A percentile compares a stretch with the other conserved stretches of the same genome.
phyloP scores from a whole-genome alignment of 2,888 invertebrate species.

The Ethmia dodecea region DNA sequence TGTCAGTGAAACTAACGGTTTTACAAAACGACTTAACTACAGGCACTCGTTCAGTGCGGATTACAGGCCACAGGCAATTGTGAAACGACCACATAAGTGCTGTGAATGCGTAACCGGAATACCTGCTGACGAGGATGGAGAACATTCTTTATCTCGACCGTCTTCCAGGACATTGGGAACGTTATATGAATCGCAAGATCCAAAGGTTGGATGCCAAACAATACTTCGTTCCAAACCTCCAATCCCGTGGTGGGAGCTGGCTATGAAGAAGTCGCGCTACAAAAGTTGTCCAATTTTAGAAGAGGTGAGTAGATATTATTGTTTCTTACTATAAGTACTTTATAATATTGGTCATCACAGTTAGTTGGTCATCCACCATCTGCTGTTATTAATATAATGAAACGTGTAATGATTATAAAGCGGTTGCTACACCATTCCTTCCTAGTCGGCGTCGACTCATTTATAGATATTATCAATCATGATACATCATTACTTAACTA shows the following conservation, averaged over 20 bases:
- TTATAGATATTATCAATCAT: conserved; percentile 17
- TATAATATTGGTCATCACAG: too few species aligned
- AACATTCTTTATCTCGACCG: conserved; percentile 46
- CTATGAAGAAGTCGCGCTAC: conserved; percentile 87
- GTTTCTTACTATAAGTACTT: conserved; percentile 6
- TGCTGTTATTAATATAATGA: too few species aligned
- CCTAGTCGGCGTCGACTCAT: conserved; percentile 6
- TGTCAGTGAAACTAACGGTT: conserved; percentile 66
- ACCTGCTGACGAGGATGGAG: conserved; percentile 49
- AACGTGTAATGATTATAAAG: conserved; percentile 6
- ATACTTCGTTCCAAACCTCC: conserved; percentile 82
- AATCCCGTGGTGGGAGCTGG: conserved; percentile 93
- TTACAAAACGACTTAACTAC: conserved; percentile 65
- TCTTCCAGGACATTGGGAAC: conserved; percentile 65
- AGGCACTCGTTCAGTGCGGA: conserved; percentile 72
- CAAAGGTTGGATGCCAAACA: conserved; percentile 83
- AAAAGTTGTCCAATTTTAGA: conserved; percentile 90
- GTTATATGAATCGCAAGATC: conserved; percentile 76
- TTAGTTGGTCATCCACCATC: too few species aligned
- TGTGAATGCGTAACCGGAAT: conserved; percentile 71
- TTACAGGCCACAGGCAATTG: conserved; percentile 45
- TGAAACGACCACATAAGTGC: conserved; percentile 64
- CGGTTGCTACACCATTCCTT: conserved; percentile 2
- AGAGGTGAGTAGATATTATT: conserved; percentile 65
- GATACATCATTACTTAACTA: conserved; percentile 14